Evolutionary conservation across 2,113 vertebrate genomes (phyloP), one percentile per base, ranked within the genome.

Genomic region (Aleadryas rufinucha): DNA sequence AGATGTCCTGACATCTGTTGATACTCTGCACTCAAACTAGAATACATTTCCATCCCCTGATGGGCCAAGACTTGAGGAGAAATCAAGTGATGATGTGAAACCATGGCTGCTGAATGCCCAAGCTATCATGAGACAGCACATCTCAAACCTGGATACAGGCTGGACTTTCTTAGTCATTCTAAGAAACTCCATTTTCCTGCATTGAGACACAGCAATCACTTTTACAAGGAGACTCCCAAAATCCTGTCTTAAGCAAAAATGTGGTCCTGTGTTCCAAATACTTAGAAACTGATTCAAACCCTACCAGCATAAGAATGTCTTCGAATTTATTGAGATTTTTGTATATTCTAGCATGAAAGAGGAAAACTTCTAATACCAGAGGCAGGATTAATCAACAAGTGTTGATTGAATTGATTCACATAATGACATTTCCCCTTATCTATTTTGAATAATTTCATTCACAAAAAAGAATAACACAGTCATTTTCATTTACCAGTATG

Each of bases 361-460:
- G 22, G 17, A 82, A n/a, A 76, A 86, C 10, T 52, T 83, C 33
- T 56, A 44, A 93, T 86, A 80, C 22, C 47, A 86, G 44, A 83
- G 35, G 54, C 22, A 90, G 71, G 30, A 84, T 92, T 87, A 83
- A 69, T 80, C 93, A 63, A 23, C 60, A 90, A 81, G 13, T 54
- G 12, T 64, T 84, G 24, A 50, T 61, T 84, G 27, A 47, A 84
- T 18, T 86, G 65, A 81, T 89, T 92, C 80, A 87, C 16, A 59
- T 75, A 84, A 87, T 63, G 66, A 61, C 75, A 92, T 92, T 96
- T 87, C 64, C 60, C 64, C n/a, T 87, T 61, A 94, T 63, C 68
- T 78, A 52, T 75, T 93, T 70, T 76, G 65, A 96, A 94, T 81
- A 63, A 91, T 88, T 97, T 96, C 44, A 72, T 95, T 96, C 70